Conservation (phyloP, 2,797 vertebrate species). For the Pipistrellus nathusii region DNA sequence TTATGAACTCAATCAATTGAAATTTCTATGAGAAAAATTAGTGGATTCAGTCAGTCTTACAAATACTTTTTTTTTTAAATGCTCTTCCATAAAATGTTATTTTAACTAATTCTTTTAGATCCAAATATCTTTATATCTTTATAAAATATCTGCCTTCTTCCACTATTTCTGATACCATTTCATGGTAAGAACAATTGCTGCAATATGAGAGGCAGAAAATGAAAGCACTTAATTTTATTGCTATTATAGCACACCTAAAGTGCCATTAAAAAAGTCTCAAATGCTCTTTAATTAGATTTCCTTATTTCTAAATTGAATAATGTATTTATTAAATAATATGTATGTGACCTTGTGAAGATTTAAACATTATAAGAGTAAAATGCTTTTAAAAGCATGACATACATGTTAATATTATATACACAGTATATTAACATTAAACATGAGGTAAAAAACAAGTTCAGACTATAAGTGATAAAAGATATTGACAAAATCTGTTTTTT, state of each 20-base stretch:
- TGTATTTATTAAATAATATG: not conserved
- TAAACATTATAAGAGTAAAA: not conserved
- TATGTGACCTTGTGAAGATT: not conserved
- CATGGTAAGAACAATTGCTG: not conserved
- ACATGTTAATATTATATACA: not conserved
- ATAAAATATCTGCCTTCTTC: not conserved
- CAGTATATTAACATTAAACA: not conserved
- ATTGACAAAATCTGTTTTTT: not conserved
- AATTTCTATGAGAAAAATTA: conserved; percentile 13
- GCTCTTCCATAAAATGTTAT: not conserved
- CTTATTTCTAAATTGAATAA: conserved; percentile 32
- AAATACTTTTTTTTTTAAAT: not conserved
- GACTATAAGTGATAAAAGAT: not conserved
- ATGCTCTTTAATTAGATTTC: conserved; percentile 1
- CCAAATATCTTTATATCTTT: conserved; percentile 12
- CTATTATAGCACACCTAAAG: not conserved
- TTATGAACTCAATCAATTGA: conserved; percentile 14
- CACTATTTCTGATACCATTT: not conserved
- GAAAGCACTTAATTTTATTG: not conserved
- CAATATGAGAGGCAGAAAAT: not conserved
- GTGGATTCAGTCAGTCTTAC: not conserved
- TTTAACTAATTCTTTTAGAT: conserved; percentile 16
- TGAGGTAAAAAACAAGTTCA: not conserved
- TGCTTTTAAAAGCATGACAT: not conserved
- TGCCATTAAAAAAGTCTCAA: not conserved